Percentiles rank a stretch among this genome's conserved stretches.
Conservation (phyloP, 2,797 vertebrate species). For the Nothura maculosa region DNA sequence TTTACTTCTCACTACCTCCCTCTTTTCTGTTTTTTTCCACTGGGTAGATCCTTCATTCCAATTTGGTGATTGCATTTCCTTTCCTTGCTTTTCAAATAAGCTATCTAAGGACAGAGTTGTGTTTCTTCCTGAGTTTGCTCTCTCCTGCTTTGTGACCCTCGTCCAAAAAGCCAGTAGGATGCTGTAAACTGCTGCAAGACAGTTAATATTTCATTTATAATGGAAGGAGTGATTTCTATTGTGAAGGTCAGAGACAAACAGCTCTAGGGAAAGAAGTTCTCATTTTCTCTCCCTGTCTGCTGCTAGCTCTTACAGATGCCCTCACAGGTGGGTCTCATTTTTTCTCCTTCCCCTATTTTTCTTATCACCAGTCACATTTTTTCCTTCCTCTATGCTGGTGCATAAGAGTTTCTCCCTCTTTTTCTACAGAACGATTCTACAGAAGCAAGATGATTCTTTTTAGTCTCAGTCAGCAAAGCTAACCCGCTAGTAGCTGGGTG, state of each 20-base stretch:
- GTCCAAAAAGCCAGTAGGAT: background rate
- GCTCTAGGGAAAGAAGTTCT: background rate
- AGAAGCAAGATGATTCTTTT: slow-evolving; percentile 9
- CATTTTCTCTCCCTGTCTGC: background rate
- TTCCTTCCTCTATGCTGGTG: background rate
- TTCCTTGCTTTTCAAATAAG: background rate
- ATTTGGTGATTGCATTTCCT: background rate
- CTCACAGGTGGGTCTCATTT: background rate
- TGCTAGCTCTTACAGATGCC: background rate
- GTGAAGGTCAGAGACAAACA: slow-evolving; percentile 22
- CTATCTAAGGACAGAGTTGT: background rate
- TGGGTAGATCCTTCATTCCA: background rate
- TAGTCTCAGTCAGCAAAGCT: slow-evolving; percentile 2
- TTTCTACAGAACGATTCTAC: background rate
- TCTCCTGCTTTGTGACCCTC: background rate
- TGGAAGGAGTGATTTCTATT: background rate
- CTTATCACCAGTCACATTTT: background rate
- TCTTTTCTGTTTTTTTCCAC: background rate
- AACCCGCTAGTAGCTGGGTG: background rate
- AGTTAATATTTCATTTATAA: slow-evolving; percentile 30
- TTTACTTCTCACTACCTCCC: background rate
- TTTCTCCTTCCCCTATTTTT: background rate
- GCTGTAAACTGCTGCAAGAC: background rate
- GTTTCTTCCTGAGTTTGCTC: background rate
- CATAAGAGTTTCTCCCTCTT: background rate